Percentiles rank a stretch among this genome's conserved stretches.
These are phyloP conservation scores for Drosophila meridiana DNA, from an alignment of 2,888 invertebrate genomes.

Conservation along the genomic window DNA sequence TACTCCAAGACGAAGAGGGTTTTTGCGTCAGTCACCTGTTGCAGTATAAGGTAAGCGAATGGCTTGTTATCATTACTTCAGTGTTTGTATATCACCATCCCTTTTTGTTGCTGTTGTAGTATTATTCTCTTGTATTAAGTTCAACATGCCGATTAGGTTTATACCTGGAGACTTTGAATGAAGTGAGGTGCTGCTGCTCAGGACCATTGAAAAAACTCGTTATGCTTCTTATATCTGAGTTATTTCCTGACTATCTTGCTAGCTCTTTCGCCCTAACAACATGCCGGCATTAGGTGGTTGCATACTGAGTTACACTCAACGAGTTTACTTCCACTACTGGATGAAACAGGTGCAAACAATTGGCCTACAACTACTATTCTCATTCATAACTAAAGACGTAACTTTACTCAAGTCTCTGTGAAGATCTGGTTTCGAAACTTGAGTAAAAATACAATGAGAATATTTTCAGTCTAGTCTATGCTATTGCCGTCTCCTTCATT, in stretches of 20 bases:
- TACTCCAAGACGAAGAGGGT: slow-evolving; percentile 61
- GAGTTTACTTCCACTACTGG: slow-evolving; percentile 37
- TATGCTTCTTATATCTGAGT: slow-evolving; percentile 16
- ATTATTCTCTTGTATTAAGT: slow-evolving; percentile 43
- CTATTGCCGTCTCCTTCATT: slow-evolving; percentile 45
- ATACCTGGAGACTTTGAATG: slow-evolving; percentile 33
- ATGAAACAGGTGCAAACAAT: slow-evolving; percentile 54
- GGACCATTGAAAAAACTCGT: slow-evolving; percentile 50
- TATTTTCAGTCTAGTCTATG: slow-evolving; percentile 30
- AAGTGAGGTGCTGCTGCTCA: slow-evolving; percentile 48
- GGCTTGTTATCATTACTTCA: slow-evolving; percentile 54
- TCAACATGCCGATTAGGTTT: slow-evolving; percentile 42
- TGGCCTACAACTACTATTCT: slow-evolving; percentile 45
- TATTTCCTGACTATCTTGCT: not conserved
- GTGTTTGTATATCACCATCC: slow-evolving; percentile 26
- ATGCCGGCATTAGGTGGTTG: slow-evolving; percentile 18
- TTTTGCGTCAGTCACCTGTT: slow-evolving; percentile 71
- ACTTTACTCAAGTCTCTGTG: slow-evolving; percentile 46
- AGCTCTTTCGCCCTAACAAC: slow-evolving; percentile 8
- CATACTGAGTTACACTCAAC: slow-evolving; percentile 50
- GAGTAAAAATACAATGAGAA: slow-evolving; percentile 52
- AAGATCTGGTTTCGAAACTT: slow-evolving; percentile 51
- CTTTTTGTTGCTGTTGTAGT: slow-evolving; percentile 29
- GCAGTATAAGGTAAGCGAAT: slow-evolving; percentile 51
- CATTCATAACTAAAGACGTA: slow-evolving; percentile 59